Base-by-base conservation (phyloP, 2,888 invertebrate genomes). In the Leucophenga maculata region DNA sequence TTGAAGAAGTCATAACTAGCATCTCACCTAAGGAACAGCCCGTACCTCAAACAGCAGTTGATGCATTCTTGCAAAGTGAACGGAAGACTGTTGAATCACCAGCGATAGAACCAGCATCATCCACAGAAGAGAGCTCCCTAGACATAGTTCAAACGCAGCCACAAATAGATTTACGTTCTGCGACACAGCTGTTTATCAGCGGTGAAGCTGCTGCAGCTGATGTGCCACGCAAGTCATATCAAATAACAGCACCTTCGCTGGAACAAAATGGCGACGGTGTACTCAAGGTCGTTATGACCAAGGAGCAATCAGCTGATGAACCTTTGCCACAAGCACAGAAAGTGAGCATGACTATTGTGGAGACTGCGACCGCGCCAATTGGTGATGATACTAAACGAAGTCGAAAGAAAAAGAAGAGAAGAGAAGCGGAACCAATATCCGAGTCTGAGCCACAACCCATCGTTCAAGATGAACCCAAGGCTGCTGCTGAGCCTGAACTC, bases 371-470 rank as follows among this genome's bases (percentile, higher is more conserved):
- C 0, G 67, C 77, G 8, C 67, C 77, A 6, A 67, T 66, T 1
- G 66, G 67, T 68, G 89, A 89, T 44, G 85, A 90, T 75, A 88
- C 89, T 60, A 91, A 91, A 78, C 89, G 90, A 85, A 91, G 90
- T 87, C 92, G 91, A 89, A 92, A 90, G 90, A 91, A 90, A 89
- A 92, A 92, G 90, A 92, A 92, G 87, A 91, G 89, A 84, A 92
- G 91, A 87, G 88, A 88, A 59, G 86, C 87, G 52, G 87, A 81
- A 46, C 60, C 54, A 44, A 72, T 77, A 54, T 16, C 62, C 1
- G 69, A 68, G 52, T 44, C 72, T 32, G 69, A 62, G 18, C 90
- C 91, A 69, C 70, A 74, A 69, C 46, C 67, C 52, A 64, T 67
- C 55, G 39, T n/a, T 26, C 52, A 39, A 74, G 78, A 85, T 67